Percentiles rank a stretch among this genome's conserved stretches.
phyloP scores from a whole-genome alignment of 2,113 vertebrate genomes.

The Paramormyrops kingsleyae region DNA sequence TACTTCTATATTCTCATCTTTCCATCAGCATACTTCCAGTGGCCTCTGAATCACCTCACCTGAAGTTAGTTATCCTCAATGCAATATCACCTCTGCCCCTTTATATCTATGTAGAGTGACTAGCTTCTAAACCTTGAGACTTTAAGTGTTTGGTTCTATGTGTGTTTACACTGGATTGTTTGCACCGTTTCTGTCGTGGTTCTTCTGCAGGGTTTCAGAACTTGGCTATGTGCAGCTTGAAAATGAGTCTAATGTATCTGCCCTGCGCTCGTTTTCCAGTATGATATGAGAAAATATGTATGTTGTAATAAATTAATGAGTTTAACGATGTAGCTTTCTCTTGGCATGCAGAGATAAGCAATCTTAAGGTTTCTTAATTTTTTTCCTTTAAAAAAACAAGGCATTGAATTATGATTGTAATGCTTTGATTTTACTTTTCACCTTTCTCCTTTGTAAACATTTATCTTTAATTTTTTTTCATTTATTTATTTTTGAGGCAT shows the following conservation, averaged over 20 bases:
- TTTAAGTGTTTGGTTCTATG: constrained; percentile 15
- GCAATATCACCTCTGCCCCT: not conserved
- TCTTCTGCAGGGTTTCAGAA: not conserved
- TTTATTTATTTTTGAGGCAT: constrained; percentile 8
- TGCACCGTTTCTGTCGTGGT: constrained; percentile 13
- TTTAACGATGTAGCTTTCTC: not conserved
- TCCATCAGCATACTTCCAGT: not conserved
- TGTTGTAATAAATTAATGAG: constrained; percentile 2
- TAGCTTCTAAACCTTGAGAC: not conserved
- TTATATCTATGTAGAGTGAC: not conserved
- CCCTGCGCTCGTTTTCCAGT: not conserved
- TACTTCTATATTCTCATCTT: not conserved
- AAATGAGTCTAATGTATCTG: not conserved
- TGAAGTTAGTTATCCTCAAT: not conserved
- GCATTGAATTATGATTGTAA: not conserved
- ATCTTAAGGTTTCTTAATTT: constrained; percentile 16
- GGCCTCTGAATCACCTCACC: not conserved
- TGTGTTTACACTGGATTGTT: constrained; percentile 21
- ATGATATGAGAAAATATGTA: not conserved
- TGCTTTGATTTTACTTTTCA: constrained; percentile 19
- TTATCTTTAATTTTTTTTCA: not conserved
- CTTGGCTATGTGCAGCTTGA: constrained; percentile 5
- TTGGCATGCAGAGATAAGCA: constrained; percentile 18
- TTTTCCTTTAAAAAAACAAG: not conserved
- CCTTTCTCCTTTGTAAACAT: not conserved